A percentile compares a stretch with the other conserved stretches of the same genome.
Evolutionary conservation across 2,797 vertebrate genomes (phyloP).

Genomic region (Falco berigora): DNA sequence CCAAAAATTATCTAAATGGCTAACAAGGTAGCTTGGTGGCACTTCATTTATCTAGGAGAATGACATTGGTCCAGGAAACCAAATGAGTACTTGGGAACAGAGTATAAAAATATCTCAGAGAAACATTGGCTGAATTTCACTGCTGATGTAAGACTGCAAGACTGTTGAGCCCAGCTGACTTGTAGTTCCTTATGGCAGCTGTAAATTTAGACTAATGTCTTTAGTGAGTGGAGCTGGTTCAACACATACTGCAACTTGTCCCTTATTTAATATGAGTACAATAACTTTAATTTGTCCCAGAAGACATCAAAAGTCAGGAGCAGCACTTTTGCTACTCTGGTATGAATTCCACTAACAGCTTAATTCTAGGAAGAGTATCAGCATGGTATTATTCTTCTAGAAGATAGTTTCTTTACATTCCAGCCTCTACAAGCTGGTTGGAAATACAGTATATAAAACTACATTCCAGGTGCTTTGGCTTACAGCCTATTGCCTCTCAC

Average conservation of each 20-base stretch:
- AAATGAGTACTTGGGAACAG: neutral
- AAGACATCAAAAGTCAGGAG: neutral
- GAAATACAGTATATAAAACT: neutral
- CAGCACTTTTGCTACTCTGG: neutral
- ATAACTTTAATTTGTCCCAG: neutral
- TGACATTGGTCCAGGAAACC: neutral
- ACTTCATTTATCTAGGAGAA: neutral
- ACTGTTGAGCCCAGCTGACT: neutral
- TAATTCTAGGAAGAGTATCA: neutral
- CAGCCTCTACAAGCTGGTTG: neutral
- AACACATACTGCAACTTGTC: neutral
- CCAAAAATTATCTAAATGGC: neutral
- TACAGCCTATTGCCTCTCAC: neutral
- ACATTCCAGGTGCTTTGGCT: neutral
- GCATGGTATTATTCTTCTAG: neutral
- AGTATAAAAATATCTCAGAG: neutral
- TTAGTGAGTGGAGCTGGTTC: neutral
- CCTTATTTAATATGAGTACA: neutral
- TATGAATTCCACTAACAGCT: neutral
- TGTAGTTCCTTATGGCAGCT: neutral
- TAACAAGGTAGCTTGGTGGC: neutral
- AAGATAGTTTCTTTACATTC: neutral
- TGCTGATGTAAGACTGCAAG: neutral
- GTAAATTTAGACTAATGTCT: constrained; percentile 19
- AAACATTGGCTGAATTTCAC: neutral